Evolutionary conservation across 2,113 vertebrate species (phyloP).

Genomic region (Sylvilagus bachmani): DNA sequence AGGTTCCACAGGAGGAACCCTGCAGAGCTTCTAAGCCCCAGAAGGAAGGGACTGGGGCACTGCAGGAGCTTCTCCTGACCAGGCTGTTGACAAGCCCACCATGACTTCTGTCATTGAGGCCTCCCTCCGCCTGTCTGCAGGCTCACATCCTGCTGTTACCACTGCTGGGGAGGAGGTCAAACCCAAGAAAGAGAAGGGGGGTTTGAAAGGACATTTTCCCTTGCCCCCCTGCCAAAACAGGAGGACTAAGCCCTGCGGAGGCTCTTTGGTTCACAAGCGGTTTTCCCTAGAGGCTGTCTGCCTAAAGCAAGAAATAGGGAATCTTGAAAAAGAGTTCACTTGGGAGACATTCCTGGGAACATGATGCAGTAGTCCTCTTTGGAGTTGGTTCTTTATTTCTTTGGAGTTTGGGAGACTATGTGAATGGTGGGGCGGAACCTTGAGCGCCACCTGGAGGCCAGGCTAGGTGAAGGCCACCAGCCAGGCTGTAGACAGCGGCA

Average conservation of each 20-base stretch:
- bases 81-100: background rate
- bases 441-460: background rate
- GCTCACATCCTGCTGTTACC: background rate
- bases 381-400: background rate
- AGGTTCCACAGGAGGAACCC: background rate
- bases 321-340: background rate
- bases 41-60: background rate
- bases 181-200: background rate
- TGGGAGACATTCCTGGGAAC: background rate
- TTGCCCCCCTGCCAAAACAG: background rate
- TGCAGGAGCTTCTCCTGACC: background rate
- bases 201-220: background rate
- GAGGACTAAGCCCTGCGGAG: background rate
- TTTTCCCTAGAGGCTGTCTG: slow-evolving; percentile 7
- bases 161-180: background rate
- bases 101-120: background rate
- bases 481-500: background rate
- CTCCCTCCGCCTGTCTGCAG: background rate
- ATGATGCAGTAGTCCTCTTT: background rate
- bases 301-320: background rate
- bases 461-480: background rate
- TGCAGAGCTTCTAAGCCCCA: background rate
- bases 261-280: background rate
- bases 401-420: background rate
- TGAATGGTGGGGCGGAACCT: background rate